Evolutionary conservation across 37 sponge, comb jelly and placozoan species (phyloP), one percentile per base, ranked within the genome.

Genomic region (Chondrilla cf. caribensis): DNA sequence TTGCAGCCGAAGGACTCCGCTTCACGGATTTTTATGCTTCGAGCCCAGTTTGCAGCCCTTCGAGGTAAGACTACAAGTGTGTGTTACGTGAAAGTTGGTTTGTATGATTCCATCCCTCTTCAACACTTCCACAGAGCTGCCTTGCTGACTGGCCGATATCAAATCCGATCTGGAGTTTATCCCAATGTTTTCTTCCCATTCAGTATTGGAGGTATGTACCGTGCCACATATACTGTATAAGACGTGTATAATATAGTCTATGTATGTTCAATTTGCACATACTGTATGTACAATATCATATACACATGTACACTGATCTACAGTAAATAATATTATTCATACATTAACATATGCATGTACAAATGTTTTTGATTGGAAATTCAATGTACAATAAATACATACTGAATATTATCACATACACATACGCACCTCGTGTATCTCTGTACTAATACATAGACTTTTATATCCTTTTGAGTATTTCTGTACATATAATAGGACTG

Each of bases 131-230:
- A 25, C 60, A 86, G 93, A 54, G 89, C 87, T 31, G 86, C 93
- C 32, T 58, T 88, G 8, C 36, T 89, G 68, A 93, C 89, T 35
- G 89, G 93, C 0, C 65, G 93, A 25, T 92, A 88, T 60, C 93
- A 88, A 58, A 85, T 79, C 21, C 55, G 89, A 0, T 85, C 77
- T 85, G 93, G 89, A 2, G 70, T 89, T 2, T 89, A 80, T 37
- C 89, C 93, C 8, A 83, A 84, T 37, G 89, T 89, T 26, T 89
- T 93, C 35, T 1, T 0, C 51, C 43, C 87, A 24, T 2, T 43
- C 24, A 72, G 64, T 28, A 66, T 64, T 41, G 93, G 89, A 77
- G 91, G 91, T 87, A 58, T 60, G 64, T 54, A 17, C 57, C 57
- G 15, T 54, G 57, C 17, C 57, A 18, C n/a, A n/a, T 54, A 11